Evolutionary conservation across 2,888 invertebrate genomes (phyloP), one percentile per base, ranked within the genome.

Genomic region (Caenorhabditis angaria): DNA sequence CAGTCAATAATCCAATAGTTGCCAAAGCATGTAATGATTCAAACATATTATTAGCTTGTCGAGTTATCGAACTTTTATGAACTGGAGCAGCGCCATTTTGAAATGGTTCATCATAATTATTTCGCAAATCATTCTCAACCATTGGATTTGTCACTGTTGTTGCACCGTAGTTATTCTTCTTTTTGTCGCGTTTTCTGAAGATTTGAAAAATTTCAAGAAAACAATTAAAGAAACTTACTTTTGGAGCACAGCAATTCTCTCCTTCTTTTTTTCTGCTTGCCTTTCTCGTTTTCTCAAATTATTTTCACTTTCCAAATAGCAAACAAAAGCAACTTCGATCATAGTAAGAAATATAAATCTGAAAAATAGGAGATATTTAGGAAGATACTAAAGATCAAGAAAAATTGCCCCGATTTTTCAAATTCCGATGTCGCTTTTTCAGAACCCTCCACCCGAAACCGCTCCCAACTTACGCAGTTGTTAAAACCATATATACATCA

Each of bases 301-400:
- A 53, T 71, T 78, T 56, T 74, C 75, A 63, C 76, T 72, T 1
- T 82, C 82, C 55, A 82, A 62, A 61, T 82, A 84, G 55, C 85
- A 85, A 56, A 85, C 82, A 20, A 85, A 72, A 14, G 85, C 85
- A 14, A 85, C 83, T 70, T 85, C 85, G 10, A 85, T 71, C 83
- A 85, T 83, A n/a, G 85, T 82, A 10, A 83, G 58, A 61, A 81
- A 85, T 24, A 85, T 83, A 67, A 83, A 84, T 25, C 82, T 82
- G 60, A n/a, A n/a, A n/a, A n/a, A n/a, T 35, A 12, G n/a, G 29
- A 61, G 0, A 27, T 60, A 25, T 35, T 50, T n/a, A 50, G 22
- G 20, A 61, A 32, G 24, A 3, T n/a, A n/a, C n/a, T n/a, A n/a
- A n/a, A n/a, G n/a, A n/a, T n/a, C n/a, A n/a, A n/a, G n/a, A n/a